These are phyloP conservation scores for Itoplectis maculator DNA, from an alignment of 2,888 invertebrate species.

Conservation along the genomic window DNA sequence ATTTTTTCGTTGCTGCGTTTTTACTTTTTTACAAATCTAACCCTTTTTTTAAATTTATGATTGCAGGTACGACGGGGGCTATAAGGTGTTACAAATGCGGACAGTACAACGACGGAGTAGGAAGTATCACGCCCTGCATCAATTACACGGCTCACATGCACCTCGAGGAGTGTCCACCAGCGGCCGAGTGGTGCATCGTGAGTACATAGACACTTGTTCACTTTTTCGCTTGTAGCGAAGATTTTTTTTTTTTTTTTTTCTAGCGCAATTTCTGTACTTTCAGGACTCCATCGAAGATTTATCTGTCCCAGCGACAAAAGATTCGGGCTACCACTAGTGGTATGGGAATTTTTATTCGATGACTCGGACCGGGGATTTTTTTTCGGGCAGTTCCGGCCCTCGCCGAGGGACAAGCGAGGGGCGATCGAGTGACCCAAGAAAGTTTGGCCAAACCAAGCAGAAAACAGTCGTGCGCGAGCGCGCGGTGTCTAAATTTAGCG, in stretches of 20 bases:
- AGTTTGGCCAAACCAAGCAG: conserved; percentile 42
- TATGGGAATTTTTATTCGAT: conserved; percentile 20
- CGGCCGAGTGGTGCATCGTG: conserved; percentile 91
- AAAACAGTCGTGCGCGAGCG: conserved; percentile 31
- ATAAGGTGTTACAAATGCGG: conserved; percentile 92
- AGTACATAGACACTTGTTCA: conserved; percentile 84
- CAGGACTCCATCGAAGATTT: neutral
- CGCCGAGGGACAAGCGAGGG: neutral
- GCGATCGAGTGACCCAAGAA: conserved; percentile 31
- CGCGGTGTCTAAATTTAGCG: conserved; percentile 48
- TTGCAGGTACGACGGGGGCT: conserved; percentile 84
- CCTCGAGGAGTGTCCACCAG: conserved; percentile 89
- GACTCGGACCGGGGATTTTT: conserved; percentile 23
- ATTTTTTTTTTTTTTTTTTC: neutral
- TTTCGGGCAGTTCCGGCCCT: neutral
- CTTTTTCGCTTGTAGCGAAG: neutral
- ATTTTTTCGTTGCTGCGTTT: neutral
- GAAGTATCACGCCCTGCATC: conserved; percentile 93
- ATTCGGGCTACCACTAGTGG: too few species aligned
- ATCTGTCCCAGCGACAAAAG: neutral
- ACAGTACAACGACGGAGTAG: conserved; percentile 94
- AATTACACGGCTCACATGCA: conserved; percentile 89
- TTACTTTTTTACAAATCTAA: too few species aligned
- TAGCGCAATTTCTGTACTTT: neutral
- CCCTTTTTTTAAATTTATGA: conserved; percentile 45